Base-by-base conservation (phyloP, 2,888 invertebrate species). In the Synergus itoensis region DNA sequence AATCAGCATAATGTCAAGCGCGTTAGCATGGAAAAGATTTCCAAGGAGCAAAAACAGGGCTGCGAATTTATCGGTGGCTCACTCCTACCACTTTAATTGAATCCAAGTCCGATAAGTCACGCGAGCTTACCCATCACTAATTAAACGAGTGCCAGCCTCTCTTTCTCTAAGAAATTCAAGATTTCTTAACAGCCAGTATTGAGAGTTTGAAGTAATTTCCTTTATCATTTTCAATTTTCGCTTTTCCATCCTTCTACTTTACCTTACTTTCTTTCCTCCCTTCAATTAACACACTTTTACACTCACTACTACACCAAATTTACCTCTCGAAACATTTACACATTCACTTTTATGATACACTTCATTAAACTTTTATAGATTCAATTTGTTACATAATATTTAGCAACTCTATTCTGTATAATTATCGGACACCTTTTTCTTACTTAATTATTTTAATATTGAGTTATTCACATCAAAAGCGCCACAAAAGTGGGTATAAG, bases 1-100 rank as follows among this genome's bases (percentile, higher is more conserved):
- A 73, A 73, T 73, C 73, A 73, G 73, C 53, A 73, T 73, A 73
- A 53, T 73, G 40, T 48, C 36, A n/a, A 21, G 5, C 69, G 69
- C 69, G 69, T 36, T 57, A 73, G 73, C 4, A n/a, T 4, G 53
- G 12, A 73, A 73, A 73, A 57, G 53, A 73, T 73, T 73, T 53
- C 36, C 73, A 40, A 8, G n/a, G 73, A 73, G 36, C 53, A 73
- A 73, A 73, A 53, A 73, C 40, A 69, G 36, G 11, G 36, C 73
- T 57, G 4, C 53, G 12, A 73, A 73, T 73, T 57, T 53, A 73
- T 73, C 73, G n/a, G 36, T 53, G 73, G 73, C 53, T 69, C 69
- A 69, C 16, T 16, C 69, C 48, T 36, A 14, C 45, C 21, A 62
- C 14, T 18, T 73, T 73, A 73, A 57, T 73, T 73, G 40, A 73